Base-by-base conservation (phyloP, 2,797 vertebrate species). In the Natrix natrix region DNA sequence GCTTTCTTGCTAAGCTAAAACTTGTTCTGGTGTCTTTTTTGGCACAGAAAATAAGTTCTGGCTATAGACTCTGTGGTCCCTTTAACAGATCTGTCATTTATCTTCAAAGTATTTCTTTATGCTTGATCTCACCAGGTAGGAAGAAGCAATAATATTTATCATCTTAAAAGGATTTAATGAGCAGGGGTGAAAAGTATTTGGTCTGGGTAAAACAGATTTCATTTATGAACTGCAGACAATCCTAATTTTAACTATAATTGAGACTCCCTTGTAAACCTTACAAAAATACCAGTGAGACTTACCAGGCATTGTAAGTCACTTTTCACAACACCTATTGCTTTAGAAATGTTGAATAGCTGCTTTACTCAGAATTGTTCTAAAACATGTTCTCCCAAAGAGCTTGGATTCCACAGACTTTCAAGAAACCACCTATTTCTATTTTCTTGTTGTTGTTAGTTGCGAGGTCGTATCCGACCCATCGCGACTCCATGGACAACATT, bases 21-120 rank as follows among this genome's bases (percentile, higher is more conserved):
- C 48, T 78, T 91, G 32, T 32, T 91, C 26, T 54, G 86, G 4
- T 78, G 63, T 43, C 92, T 54, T 3, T 92, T 86, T 10, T 90
- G 0, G 0, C 0, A 66, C 0, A 0, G 3, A 86, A 91, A 5
- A 0, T 37, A 0, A 0, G 0, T 48, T 54, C 66, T 69, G 14
- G 52, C 69, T 86, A 66, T 43, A 78, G 5, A 0, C 91, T 32
- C 83, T 0, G 0, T 28, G 1, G 17, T 83, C 61, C 86, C 93
- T 83, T 93, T 37, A 1, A 0, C 83, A 90, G 28, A 60, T 22
- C 17, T 48, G 87, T 28, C 86, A 3, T 59, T 95, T 91, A 2
- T 37, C 87, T 92, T 78, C 90, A 90, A 17, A 24, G 43, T 22
- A 0, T 86, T 93, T 92, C 91, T 1, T 1, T 14, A 3, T 87